Conservation (phyloP, 2,888 invertebrate genomes). For the Mactromeris polynyma region DNA sequence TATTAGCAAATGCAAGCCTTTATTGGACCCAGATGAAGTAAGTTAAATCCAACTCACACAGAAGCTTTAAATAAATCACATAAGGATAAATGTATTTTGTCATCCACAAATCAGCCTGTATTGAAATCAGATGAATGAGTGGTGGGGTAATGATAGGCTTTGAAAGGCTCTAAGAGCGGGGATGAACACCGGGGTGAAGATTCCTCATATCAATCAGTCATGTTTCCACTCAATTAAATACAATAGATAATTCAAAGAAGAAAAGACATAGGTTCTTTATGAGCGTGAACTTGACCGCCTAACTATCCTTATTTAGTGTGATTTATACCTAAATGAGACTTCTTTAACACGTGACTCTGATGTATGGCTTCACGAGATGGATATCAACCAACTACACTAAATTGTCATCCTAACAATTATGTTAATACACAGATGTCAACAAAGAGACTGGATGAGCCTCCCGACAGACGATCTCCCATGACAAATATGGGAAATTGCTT, state of each 20-base stretch:
- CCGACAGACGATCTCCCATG: slow-evolving; percentile 47
- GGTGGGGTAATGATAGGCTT: slow-evolving; percentile 63
- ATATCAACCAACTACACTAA: slow-evolving; percentile 59
- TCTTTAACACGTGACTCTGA: slow-evolving; percentile 42
- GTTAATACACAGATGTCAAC: slow-evolving; percentile 67
- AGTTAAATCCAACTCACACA: slow-evolving; percentile 57
- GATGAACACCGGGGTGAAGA: slow-evolving; percentile 42
- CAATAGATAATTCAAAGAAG: slow-evolving; percentile 61
- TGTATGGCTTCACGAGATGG: slow-evolving; percentile 62
- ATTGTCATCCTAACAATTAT: slow-evolving; percentile 68
- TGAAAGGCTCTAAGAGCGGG: slow-evolving; percentile 49
- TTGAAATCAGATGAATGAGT: slow-evolving; percentile 66
- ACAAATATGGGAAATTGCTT: slow-evolving; percentile 1
- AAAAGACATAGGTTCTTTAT: slow-evolving; percentile 63
- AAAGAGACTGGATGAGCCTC: slow-evolving; percentile 50
- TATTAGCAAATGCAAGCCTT: slow-evolving; percentile 58
- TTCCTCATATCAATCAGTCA: slow-evolving; percentile 60
- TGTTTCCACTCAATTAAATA: slow-evolving; percentile 64
- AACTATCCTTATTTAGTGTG: slow-evolving; percentile 48
- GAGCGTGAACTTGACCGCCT: slow-evolving; percentile 53
- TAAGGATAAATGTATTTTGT: slow-evolving; percentile 68
- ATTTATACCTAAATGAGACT: slow-evolving; percentile 56
- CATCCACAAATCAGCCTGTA: slow-evolving; percentile 68
- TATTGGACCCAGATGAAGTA: slow-evolving; percentile 63
- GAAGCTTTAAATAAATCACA: slow-evolving; percentile 62